Evolutionary conservation across 1,140 invertebrate genomes (phyloP).

Genomic region (Anagrus nilaparvatae): DNA sequence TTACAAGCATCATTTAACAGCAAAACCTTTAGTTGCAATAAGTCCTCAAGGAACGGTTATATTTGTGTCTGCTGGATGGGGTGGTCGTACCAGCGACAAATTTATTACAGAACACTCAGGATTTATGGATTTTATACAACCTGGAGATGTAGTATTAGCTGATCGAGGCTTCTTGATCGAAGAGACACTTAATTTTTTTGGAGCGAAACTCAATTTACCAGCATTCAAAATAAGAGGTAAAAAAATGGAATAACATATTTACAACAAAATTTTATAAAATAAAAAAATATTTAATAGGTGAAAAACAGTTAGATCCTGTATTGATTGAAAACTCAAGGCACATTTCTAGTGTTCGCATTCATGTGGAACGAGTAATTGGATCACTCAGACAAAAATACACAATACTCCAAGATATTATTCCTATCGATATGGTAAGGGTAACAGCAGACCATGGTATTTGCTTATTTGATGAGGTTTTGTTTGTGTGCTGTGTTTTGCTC

Average conservation of each 20-base stretch:
- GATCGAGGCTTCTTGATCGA: conserved; percentile 21
- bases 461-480: background rate
- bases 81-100: conserved; percentile 22
- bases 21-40: conserved; percentile 24
- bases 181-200: background rate
- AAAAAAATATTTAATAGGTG: background rate
- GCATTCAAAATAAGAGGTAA: conserved; percentile 9
- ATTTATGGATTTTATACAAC: conserved; percentile 19
- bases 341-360: conserved; percentile 22
- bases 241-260: background rate
- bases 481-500: background rate
- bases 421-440: background rate
- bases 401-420: background rate
- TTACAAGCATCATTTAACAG: conserved; percentile 18
- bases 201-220: conserved; percentile 6
- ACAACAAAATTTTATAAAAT: background rate
- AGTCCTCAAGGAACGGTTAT: conserved; percentile 21
- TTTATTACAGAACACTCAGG: conserved; percentile 19
- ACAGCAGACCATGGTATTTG: background rate
- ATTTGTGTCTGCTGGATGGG: conserved; percentile 21
- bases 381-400: conserved; percentile 7
- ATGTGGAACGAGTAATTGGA: conserved; percentile 25
- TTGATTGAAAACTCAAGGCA: conserved; percentile 18
- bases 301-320: background rate
- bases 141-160: conserved; percentile 18